These are phyloP conservation scores for Sparus aurata DNA, from an alignment of 2,797 vertebrate species.

Conservation along the genomic window DNA sequence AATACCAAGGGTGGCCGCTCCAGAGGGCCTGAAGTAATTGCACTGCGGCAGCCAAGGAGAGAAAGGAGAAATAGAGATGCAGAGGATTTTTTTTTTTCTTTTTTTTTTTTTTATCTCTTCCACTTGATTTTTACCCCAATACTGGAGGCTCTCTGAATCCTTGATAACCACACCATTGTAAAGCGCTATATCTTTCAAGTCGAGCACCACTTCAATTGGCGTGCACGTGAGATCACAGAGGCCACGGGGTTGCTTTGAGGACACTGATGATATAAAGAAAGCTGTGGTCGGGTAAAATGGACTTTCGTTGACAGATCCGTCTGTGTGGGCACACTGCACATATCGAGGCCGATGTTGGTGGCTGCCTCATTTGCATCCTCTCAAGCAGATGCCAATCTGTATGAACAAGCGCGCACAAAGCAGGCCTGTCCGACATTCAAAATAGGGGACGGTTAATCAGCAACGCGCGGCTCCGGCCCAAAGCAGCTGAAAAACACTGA, in stretches of 20 bases:
- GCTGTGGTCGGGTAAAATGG: conserved; percentile 9
- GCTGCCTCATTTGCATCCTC: conserved; percentile 62
- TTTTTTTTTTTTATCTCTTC: background rate
- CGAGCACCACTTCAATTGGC: conserved; percentile 42
- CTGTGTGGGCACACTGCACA: background rate
- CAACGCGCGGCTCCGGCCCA: conserved; percentile 5
- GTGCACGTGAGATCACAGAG: conserved; percentile 32
- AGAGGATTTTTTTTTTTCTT: conserved; percentile 34
- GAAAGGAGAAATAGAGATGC: conserved; percentile 31
- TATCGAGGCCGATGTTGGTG: background rate
- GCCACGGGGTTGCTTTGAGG: conserved; percentile 26
- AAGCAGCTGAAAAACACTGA: conserved; percentile 21
- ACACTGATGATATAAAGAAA: conserved; percentile 26
- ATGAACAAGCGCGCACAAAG: conserved; percentile 49
- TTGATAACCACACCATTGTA: conserved; percentile 21
- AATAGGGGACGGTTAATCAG: conserved; percentile 54
- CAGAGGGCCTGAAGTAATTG: conserved; percentile 62
- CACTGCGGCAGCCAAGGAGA: conserved; percentile 63
- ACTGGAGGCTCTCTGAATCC: conserved; percentile 31
- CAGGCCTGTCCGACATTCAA: conserved; percentile 64
- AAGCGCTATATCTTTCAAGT: conserved; percentile 41
- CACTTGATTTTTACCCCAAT: conserved; percentile 11
- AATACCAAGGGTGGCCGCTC: conserved; percentile 69
- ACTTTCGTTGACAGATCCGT: conserved; percentile 22
- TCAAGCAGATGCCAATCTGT: conserved; percentile 30